Evolutionary conservation across 1,140 invertebrate species (phyloP), one percentile per base, ranked within the genome.

Genomic region (Goniozus legneri): DNA sequence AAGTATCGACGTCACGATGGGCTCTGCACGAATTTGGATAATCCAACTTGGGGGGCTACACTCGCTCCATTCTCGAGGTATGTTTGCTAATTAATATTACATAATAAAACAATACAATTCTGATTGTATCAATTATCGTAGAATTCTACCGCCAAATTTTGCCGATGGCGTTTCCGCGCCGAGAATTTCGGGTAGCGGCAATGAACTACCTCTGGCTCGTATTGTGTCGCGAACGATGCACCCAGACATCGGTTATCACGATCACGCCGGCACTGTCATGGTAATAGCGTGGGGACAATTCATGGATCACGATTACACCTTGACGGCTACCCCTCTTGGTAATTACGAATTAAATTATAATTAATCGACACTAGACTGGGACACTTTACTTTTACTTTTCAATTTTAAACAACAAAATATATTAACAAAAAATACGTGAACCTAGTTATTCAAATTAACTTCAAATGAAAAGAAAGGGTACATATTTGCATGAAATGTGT

Each of bases 211-310:
- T 1, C 77, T 86, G 33, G 86, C 91, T 0, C 79, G 92, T 34
- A 79, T 92, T 15, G 89, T 95, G 2, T 94, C 91, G 1, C 80
- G 89, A 13, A 91, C 89, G 3, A 89, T 95, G 80, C 92, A 95
- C 71, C 87, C 90, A 3, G 92, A 95, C 59, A 89, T 93, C 52
- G 91, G 90, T 19, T 92, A 84, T 77, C 91, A 95, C 62, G 91
- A 95, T 71, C 91, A 95, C 66, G 91, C 91, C n/a, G 89, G 91
- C 34, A 94, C 91, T 10, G 89, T 93, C 50, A 91, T 95, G 86
- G 82, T 94, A 32, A 92, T 95, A 47, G 90, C 91, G 40, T 94
- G 91, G 91, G 92, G 91, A 58, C 92, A 95, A 75, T 93, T 95
- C 71, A 91, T 95, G 82, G 92, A 95, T 70, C 92, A 95, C 75